Evolutionary conservation across 2,888 invertebrate species (phyloP).

Genomic region (Cremastinae sp.): DNA sequence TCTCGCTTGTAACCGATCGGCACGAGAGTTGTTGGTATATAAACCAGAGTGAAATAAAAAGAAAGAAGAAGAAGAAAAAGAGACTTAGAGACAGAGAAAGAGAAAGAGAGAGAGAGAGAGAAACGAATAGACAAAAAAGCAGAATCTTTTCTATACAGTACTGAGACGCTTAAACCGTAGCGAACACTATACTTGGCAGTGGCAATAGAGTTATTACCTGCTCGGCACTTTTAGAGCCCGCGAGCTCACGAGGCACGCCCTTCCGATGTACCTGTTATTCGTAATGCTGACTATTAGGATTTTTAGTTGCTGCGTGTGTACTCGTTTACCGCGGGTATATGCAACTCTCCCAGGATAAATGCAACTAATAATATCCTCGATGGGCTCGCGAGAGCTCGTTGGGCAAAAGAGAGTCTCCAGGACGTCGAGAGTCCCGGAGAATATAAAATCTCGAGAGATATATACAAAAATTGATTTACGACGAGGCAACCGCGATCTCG

Average conservation of each 20-base stretch:
- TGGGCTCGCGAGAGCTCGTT: conserved; percentile 8
- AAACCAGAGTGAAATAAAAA: conserved; percentile 12
- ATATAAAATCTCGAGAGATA: neutral
- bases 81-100: neutral
- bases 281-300: conserved; percentile 75
- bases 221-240: conserved; percentile 75
- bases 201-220: conserved; percentile 78
- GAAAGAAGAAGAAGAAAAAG: too few relatives aligned
- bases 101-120: conserved; percentile 10
- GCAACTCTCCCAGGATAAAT: conserved; percentile 19
- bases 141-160: conserved; percentile 1
- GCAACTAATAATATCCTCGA: conserved; percentile 35
- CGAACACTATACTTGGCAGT: conserved; percentile 51
- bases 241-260: conserved; percentile 72
- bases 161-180: conserved; percentile 22
- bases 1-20: conserved; percentile 67
- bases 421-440: neutral
- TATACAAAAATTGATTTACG: neutral
- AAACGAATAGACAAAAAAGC: conserved; percentile 26
- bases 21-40: conserved; percentile 39
- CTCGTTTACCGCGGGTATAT: neutral
- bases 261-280: conserved; percentile 77
- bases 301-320: conserved; percentile 62
- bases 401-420: neutral
- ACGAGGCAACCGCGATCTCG: too few relatives aligned